A percentile compares a stretch with the other conserved stretches of the same genome.
These are phyloP conservation scores for Phylloscopus trochiloides DNA, from an alignment of 2,113 vertebrate species.

Conservation along the genomic window DNA sequence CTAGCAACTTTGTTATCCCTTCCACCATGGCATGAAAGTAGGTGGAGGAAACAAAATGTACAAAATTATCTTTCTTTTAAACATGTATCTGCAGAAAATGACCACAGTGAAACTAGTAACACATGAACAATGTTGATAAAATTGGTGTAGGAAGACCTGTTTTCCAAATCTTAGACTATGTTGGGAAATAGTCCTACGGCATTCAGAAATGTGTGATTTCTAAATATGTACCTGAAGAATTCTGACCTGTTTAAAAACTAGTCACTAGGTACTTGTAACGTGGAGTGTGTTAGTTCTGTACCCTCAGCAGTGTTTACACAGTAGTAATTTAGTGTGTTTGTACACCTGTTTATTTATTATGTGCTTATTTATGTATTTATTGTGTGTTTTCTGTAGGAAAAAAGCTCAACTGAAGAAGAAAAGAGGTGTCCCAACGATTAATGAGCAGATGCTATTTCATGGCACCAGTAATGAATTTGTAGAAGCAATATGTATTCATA, in stretches of 20 bases:
- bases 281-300: not conserved
- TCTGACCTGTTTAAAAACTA: not conserved
- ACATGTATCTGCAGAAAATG: not conserved
- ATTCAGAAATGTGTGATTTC: not conserved
- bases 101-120: not conserved
- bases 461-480: slow-evolving; percentile 95
- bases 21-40: not conserved
- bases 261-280: not conserved
- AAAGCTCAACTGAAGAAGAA: slow-evolving; percentile 93
- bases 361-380: not conserved
- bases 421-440: slow-evolving; percentile 81
- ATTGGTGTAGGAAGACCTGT: not conserved
- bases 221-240: not conserved
- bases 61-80: not conserved
- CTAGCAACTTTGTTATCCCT: not conserved
- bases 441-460: slow-evolving; percentile 95
- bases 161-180: not conserved
- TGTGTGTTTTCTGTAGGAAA: slow-evolving; percentile 79
- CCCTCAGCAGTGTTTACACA: not conserved
- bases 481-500: slow-evolving; percentile 94
- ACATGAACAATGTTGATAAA: not conserved
- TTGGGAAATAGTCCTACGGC: not conserved
- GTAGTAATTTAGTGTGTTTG: not conserved
- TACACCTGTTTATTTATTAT: not conserved
- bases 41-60: not conserved